Evolutionary conservation across 2,888 invertebrate genomes (phyloP).

Genomic region (Oligia strigilis): DNA sequence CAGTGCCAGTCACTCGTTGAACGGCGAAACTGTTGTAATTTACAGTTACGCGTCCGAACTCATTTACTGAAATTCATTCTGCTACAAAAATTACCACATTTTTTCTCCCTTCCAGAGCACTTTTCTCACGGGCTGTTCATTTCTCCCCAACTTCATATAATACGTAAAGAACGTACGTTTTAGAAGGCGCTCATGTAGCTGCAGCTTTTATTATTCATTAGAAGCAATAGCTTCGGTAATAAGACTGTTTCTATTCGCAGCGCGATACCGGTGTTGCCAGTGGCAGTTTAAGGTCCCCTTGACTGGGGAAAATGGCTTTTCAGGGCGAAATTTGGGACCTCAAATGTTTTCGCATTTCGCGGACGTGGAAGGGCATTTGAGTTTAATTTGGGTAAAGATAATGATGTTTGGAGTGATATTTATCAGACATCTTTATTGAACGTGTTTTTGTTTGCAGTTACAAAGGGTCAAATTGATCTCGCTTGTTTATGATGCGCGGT

Average conservation of each 20-base stretch:
- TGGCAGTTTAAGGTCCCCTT: constrained; percentile 14
- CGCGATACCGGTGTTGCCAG: constrained; percentile 56
- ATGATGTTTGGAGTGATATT: not conserved
- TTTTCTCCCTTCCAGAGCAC: not conserved
- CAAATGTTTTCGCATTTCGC: constrained; percentile 8
- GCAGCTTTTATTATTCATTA: constrained; percentile 69
- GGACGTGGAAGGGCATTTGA: not conserved
- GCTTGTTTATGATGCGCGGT: not conserved
- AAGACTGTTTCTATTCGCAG: constrained; percentile 67
- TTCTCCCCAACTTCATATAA: constrained; percentile 51
- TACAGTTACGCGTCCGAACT: not conserved
- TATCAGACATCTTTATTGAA: not conserved
- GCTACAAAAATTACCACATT: not conserved
- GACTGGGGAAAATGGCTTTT: constrained; percentile 19
- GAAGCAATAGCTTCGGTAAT: constrained; percentile 66
- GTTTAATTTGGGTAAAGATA: not conserved
- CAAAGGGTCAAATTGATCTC: not conserved
- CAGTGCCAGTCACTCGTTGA: not conserved
- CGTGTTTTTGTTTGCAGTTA: no score
- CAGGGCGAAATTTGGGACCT: not conserved
- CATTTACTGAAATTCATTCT: not conserved
- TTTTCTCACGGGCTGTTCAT: constrained; percentile 31
- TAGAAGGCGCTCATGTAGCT: constrained; percentile 55
- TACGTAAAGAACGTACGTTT: constrained; percentile 58
- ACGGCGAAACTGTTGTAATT: not conserved